Base-by-base conservation (phyloP, 2,888 invertebrate genomes). In the Troides oblongomaculatus region DNA sequence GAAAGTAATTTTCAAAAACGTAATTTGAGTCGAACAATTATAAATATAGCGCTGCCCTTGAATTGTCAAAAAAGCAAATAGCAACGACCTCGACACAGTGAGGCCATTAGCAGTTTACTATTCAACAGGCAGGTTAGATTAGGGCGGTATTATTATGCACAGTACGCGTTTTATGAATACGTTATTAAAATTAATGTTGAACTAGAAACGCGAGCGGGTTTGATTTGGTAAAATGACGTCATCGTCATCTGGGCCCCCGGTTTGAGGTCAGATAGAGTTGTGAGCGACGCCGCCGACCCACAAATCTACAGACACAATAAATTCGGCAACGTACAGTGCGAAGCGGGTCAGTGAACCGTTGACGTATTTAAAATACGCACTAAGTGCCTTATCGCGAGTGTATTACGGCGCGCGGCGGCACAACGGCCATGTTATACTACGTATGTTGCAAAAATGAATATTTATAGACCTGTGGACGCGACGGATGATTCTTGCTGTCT, bases 281-380 rank as follows among this genome's bases (percentile, higher is more conserved):
- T 72, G 76, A 77, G 78, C 64, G 60, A 70, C 77, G 72, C 84
- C 86, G 86, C 84, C 89, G 91, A 92, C 92, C 92, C 87, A 92
- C 88, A 92, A 91, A 91, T 90, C 90, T 92, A 92, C 90, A 92
- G 90, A 90, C 92, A 92, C 90, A 91, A 90, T 90, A 88, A 90
- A 88, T 88, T 90, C 87, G 87, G 83, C 87, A 87, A 85, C 87
- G 87, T 86, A 86, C 87, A 84, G 82, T 84, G 89, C 88, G 84
- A 90, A 90, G 81, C 81, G 84, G 89, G 87, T 91, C 91, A 87
- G 85, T 83, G 91, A 90, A 89, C 92, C 88, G 87, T 86, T 92
- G 91, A 92, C 91, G 91, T 91, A 89, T 91, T 89, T 89, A 83
- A 89, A 90, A 91, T 90, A 90, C 90, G 86, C 87, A 89, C 84